Percentiles rank a stretch among this genome's conserved stretches.
phyloP scores from a whole-genome alignment of 1,140 invertebrate genomes.

The Subanguina moxae region DNA sequence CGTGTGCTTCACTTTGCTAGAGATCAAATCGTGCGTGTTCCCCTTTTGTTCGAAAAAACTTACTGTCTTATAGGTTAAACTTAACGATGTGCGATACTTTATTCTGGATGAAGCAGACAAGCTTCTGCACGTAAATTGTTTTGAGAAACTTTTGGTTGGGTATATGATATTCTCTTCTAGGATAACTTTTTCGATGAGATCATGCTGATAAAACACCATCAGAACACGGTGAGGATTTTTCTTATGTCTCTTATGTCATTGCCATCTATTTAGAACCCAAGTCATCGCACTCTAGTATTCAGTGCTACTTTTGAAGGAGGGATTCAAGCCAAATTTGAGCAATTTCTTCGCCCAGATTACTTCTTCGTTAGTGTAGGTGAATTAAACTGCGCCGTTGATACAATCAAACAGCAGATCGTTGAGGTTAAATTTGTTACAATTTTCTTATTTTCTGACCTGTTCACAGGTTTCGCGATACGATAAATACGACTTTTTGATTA shows the following conservation, averaged over 20 bases:
- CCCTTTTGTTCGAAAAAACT: not conserved
- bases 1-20: conserved; percentile 16
- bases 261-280: conserved; percentile 19
- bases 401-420: conserved; percentile 25
- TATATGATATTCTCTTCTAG: not conserved
- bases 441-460: not conserved
- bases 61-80: conserved; percentile 26
- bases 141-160: not conserved
- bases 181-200: conserved; percentile 11
- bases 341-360: conserved; percentile 23
- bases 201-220: conserved; percentile 3
- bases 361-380: conserved; percentile 26
- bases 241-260: not conserved
- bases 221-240: not conserved
- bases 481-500: conserved; percentile 1
- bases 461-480: conserved; percentile 1
- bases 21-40: conserved; percentile 1
- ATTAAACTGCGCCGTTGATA: conserved; percentile 19
- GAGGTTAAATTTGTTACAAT: conserved; percentile 9
- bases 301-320: conserved; percentile 29
- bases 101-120: conserved; percentile 31
- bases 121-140: conserved; percentile 5
- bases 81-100: conserved; percentile 23
- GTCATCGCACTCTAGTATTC: conserved; percentile 31
- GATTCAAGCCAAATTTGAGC: conserved; percentile 10